These are phyloP conservation scores for Tetragnatha versicolor DNA, from an alignment of 1,140 invertebrate genomes.

Conservation along the genomic window DNA sequence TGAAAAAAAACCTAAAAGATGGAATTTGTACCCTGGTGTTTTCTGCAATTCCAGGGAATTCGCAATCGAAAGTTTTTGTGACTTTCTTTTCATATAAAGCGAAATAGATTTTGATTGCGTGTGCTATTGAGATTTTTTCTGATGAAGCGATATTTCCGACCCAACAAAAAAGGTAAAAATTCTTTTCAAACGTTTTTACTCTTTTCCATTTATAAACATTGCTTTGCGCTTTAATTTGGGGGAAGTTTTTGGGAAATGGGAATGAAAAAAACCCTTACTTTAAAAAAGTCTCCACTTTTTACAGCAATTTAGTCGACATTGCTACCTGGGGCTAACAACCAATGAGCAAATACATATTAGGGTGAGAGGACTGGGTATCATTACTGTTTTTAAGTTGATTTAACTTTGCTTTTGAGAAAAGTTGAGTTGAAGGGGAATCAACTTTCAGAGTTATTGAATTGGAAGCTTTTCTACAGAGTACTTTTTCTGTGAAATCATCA, in stretches of 20 bases:
- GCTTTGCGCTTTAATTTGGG: neutral
- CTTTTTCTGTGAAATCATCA: neutral
- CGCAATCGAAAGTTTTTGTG: neutral
- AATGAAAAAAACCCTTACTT: neutral
- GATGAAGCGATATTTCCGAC: neutral
- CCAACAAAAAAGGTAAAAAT: slow-evolving; percentile 10
- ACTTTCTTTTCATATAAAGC: slow-evolving; percentile 6
- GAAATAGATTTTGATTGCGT: slow-evolving; percentile 8
- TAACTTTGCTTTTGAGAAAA: neutral
- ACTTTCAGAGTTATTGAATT: neutral
- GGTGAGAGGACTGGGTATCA: neutral
- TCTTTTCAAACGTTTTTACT: neutral
- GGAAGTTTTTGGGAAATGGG: neutral
- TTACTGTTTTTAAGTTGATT: slow-evolving; percentile 3
- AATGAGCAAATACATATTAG: slow-evolving; percentile 13
- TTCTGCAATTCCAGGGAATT: neutral
- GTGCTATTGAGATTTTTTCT: neutral
- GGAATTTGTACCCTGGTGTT: slow-evolving; percentile 3
- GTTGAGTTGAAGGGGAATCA: neutral
- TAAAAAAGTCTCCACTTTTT: slow-evolving; percentile 2
- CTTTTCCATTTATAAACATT: neutral
- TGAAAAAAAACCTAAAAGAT: neutral
- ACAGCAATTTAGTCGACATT: slow-evolving; percentile 6
- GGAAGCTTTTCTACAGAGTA: neutral
- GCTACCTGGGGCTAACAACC: slow-evolving; percentile 14